Evolutionary conservation across 2,797 vertebrate genomes (phyloP), one percentile per base, ranked within the genome.

Genomic region (Premnoplex brunnescens): DNA sequence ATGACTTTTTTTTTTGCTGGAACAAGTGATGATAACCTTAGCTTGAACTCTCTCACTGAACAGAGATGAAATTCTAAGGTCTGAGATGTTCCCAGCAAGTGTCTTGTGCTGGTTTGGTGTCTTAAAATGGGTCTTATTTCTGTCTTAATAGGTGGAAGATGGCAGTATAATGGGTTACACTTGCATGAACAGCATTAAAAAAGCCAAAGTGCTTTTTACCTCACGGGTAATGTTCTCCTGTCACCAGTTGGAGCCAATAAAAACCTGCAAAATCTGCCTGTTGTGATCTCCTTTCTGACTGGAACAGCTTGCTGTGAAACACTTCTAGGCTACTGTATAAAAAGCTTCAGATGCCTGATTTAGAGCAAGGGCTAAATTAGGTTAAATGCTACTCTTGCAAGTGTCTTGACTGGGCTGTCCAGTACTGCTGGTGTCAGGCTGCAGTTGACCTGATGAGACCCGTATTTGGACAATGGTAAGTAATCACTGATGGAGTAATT

Each of bases 21-120:
- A 97, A 97, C 62, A 85, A 37, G 73, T 98, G 98, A 98, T 98
- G 98, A 98, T 95, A 96, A 78, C 88, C 79, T 91, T 95, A 80
- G 68, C 96, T 97, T 98, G 98, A 98, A 98, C 98, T 98, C 98
- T 98, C 98, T 98, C 96, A 96, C 98, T 98, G 98, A 98, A 82
- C 11, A 83, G 91, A 98, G 98, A 98, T 98, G 98, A 97, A 67
- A 88, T 62, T 60, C 77, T 95, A 96, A 97, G 96, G 93, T 98
- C 98, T 98, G 98, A 98, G 80, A 94, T 96, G 87, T 96, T 97
- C 91, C 82, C 6, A 30, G 74, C 21, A 60, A 49, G 12, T 59
- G 51, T 20, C 15, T 39, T 95, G 7, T 68, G 8, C 30, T 62
- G 10, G 5, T 69, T 69, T 69, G 36, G 11, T 89, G 14, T 36